Base-by-base conservation (phyloP, 1,140 invertebrate genomes). In the Daktulosphaira vitifoliae region DNA sequence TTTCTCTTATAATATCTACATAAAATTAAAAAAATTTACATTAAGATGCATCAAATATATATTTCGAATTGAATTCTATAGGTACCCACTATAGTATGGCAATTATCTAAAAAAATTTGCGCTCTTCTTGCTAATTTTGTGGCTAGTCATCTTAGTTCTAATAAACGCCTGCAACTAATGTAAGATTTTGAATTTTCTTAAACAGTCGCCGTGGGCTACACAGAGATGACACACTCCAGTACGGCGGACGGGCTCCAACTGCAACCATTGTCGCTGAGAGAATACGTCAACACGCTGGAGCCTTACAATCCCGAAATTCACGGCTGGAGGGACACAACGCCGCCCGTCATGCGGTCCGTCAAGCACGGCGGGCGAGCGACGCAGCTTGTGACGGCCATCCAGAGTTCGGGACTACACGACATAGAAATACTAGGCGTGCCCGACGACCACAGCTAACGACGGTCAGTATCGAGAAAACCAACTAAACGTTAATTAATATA, bases 241-340 rank as follows among this genome's bases (percentile, higher is more conserved):
- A 33, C 56, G 11, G 26, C 56, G 11, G 42, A 62, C 16, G 37
- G 15, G 33, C 22, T 68, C 15, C 56, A 67, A 50, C 65, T 71
- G 68, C 66, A 67, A 20, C 70, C 70, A 15, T 46, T 68, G 53
- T 67, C 70, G 22, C 59, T 71, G 56, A 49, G 68, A 25, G 69
- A 71, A n/a, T 70, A 71, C 37, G 68, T 71, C 23, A 68, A 67
- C 22, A 69, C 70, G 1, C 42, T 70, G 53, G 68, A 70, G 38
- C 70, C 70, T n/a, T 71, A 71, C 59, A 68, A 71, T 46, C 70
- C 70, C 3, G 65, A 67, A 39, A 37, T 69, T n/a, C 70, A 71
- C 65, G 70, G 70, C 23, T 71, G 70, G 70, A 65, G 70, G 20
- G 70, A 69, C 18, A 52, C 68, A 39, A 69, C 70, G 53, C 70